Evolutionary conservation across 2,888 invertebrate genomes (phyloP).

Genomic region (Cephus rjabovi): DNA sequence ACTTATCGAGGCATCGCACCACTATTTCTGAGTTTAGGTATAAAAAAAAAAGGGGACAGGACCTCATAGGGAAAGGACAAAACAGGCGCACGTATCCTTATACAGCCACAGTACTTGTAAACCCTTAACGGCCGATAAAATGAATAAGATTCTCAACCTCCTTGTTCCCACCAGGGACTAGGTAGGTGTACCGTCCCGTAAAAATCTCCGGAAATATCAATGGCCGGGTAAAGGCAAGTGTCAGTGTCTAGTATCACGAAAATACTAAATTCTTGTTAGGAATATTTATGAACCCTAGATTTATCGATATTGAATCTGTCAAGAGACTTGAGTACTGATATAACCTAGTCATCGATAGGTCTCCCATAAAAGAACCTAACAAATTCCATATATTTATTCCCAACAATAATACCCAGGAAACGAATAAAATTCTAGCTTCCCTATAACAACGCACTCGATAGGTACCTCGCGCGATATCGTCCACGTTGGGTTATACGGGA

Average conservation of each 20-base stretch:
- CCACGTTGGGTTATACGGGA: conserved; percentile 20
- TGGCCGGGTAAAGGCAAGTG: neutral
- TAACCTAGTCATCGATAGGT: neutral
- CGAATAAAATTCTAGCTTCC: too few species aligned
- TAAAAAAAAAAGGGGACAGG: neutral
- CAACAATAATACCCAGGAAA: neutral
- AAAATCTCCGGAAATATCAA: neutral
- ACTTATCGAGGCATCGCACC: neutral
- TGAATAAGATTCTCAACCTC: neutral
- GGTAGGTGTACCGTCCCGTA: neutral
- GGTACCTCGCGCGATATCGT: neutral
- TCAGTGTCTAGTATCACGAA: neutral
- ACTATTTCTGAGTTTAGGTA: neutral
- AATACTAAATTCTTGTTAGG: neutral
- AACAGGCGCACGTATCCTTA: neutral
- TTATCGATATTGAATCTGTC: neutral
- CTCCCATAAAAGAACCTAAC: neutral
- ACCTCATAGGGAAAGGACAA: neutral
- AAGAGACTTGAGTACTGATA: neutral
- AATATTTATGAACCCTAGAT: neutral
- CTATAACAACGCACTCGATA: too few species aligned
- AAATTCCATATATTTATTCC: neutral
- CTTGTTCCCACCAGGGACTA: neutral
- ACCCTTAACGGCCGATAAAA: neutral
- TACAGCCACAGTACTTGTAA: neutral